phyloP scores from a whole-genome alignment of 2,797 vertebrate species.

The Babyrousa celebensis region DNA sequence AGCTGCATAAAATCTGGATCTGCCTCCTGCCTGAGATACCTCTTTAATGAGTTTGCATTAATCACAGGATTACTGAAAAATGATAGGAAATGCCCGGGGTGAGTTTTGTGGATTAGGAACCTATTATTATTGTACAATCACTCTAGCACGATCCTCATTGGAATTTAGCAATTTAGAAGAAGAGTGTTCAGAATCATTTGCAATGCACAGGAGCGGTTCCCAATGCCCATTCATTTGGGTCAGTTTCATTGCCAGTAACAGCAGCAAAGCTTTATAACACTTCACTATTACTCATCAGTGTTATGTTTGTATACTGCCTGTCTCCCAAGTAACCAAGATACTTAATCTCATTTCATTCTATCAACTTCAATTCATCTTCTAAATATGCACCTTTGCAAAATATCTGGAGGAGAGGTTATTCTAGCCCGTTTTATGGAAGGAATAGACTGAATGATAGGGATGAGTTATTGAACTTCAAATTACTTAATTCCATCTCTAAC shows the following conservation, averaged over 20 bases:
- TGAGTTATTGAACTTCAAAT: conserved; percentile 16
- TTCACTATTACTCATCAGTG: conserved; percentile 35
- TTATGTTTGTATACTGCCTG: background rate
- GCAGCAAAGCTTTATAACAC: background rate
- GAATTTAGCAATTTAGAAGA: background rate
- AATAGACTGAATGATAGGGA: background rate
- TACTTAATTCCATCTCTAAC: background rate
- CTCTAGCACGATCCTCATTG: background rate
- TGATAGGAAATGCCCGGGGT: background rate
- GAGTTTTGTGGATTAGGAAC: background rate
- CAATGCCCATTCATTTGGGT: background rate
- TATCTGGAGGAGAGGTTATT: background rate
- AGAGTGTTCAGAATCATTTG: background rate
- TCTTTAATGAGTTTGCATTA: conserved; percentile 22
- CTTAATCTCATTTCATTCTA: conserved; percentile 32
- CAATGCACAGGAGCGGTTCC: background rate
- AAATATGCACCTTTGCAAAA: background rate
- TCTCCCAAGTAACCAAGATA: conserved; percentile 63
- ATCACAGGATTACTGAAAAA: background rate
- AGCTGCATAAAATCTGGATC: background rate
- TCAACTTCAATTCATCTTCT: background rate
- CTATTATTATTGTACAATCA: background rate
- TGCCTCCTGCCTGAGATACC: background rate
- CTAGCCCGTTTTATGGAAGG: background rate
- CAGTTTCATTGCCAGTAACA: background rate